Evolutionary conservation across 2,113 vertebrate species (phyloP), one percentile per base, ranked within the genome.

Genomic region (Oxyruncus cristatus): DNA sequence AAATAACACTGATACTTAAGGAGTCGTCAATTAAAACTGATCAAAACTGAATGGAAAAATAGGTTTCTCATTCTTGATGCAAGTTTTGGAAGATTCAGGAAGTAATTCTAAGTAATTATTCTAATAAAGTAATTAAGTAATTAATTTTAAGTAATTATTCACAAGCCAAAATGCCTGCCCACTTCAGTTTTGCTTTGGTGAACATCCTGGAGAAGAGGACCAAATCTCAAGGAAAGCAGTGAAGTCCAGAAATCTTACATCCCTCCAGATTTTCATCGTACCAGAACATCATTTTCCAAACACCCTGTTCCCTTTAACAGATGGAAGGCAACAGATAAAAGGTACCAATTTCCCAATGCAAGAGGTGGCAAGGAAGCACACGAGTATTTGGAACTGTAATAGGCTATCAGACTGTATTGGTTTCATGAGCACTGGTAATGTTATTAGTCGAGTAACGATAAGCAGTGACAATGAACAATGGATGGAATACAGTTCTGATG

Each of bases 401-500:
- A 87, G 97, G 98, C 98, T 97, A 98, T 98, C 97, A 98, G 98
- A 98, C 97, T 97, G 97, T 98, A 97, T 97, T 85, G 88, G 67
- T 90, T 93, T 97, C 73, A 95, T 88, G 92, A 98, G 96, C 95
- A 92, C 89, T 92, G 94, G 74, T 47, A 75, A 97, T 78, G 70
- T 92, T 94, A 97, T 97, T 97, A 97, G 97, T 95, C 0, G 3
- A 93, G 94, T 96, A 95, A 97, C 87, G 94, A 96, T 79, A 97
- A 96, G 92, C 85, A 96, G 95, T 95, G 92, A 97, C 89, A 94
- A 92, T 66, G 91, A 96, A 95, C 93, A 97, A 81, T 97, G 97
- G 84, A 97, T 88, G 96, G 94, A 96, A 96, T 97, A 97, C 98
- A 98, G 98, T 98, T 97, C 98, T 98, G 98, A 98, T 97, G 95